These are phyloP conservation scores for Orthosia incerta DNA, from an alignment of 2,888 invertebrate species.

Conservation along the genomic window DNA sequence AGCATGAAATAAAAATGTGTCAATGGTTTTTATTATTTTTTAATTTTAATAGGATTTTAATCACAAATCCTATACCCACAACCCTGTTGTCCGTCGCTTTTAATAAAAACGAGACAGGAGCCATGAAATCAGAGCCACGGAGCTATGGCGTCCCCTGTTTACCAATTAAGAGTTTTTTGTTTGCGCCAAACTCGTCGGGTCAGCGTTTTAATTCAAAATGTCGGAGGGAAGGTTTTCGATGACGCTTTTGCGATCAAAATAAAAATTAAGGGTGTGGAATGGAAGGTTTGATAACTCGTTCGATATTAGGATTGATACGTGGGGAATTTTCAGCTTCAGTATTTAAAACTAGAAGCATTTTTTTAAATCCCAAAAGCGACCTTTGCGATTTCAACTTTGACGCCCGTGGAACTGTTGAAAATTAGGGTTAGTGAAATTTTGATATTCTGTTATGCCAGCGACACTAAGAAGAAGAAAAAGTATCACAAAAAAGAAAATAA, in stretches of 20 bases:
- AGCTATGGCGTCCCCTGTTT: slow-evolving; percentile 76
- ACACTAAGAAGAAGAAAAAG: not conserved
- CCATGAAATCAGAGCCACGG: slow-evolving; percentile 70
- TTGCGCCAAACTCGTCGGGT: slow-evolving; percentile 69
- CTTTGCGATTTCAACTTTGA: not conserved
- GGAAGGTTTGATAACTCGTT: slow-evolving; percentile 14
- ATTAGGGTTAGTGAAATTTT: not conserved
- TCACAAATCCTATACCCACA: not conserved
- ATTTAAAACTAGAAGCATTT: not conserved
- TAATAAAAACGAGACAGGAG: slow-evolving; percentile 64
- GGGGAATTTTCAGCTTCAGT: not conserved
- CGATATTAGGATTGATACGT: slow-evolving; percentile 1
- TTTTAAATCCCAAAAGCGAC: not conserved
- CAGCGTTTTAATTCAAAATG: slow-evolving; percentile 71
- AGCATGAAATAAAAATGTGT: no score
- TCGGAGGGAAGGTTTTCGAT: slow-evolving; percentile 66
- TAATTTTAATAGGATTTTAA: slow-evolving; percentile 16
- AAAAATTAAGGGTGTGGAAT: slow-evolving; percentile 19
- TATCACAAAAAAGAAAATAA: not conserved
- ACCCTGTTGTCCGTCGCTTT: slow-evolving; percentile 45
- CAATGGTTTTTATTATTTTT: no score
- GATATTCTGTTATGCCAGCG: not conserved
- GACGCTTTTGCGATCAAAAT: slow-evolving; percentile 55
- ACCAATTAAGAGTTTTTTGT: slow-evolving; percentile 81
- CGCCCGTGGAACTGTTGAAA: no score